Conservation (phyloP, 2,113 vertebrate genomes). For the Podilymbus podiceps region DNA sequence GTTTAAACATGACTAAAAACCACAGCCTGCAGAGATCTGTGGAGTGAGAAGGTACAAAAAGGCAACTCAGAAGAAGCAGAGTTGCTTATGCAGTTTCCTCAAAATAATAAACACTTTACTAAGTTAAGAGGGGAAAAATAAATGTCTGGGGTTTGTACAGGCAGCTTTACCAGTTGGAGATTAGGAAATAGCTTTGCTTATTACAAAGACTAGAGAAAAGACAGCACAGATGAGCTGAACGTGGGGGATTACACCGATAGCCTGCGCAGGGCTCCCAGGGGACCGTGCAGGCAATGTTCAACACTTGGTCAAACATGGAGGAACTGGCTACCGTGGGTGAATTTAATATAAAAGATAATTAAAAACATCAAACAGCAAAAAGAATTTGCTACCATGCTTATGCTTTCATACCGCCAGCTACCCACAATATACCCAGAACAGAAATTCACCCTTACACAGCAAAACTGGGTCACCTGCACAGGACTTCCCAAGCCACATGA, state of each 20-base stretch:
- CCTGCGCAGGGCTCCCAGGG: neutral
- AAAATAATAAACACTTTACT: neutral
- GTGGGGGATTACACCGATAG: neutral
- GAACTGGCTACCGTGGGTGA: neutral
- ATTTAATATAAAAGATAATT: constrained; percentile 28
- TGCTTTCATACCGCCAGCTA: neutral
- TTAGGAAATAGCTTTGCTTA: neutral
- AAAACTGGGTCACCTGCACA: neutral
- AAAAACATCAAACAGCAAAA: neutral
- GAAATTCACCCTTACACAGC: neutral
- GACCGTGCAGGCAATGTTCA: neutral
- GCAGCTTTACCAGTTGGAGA: neutral
- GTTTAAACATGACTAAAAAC: neutral
- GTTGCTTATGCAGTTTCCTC: neutral
- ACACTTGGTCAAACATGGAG: neutral
- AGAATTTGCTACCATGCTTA: neutral
- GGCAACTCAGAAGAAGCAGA: neutral
- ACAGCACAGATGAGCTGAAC: neutral
- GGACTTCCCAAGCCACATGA: neutral
- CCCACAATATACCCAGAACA: neutral
- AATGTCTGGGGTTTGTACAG: neutral
- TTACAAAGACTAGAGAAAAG: neutral
- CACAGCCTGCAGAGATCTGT: neutral
- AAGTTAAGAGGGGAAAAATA: constrained; percentile 21
- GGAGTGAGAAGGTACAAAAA: neutral